Evolutionary conservation across 2,888 invertebrate species (phyloP).

Genomic region (Meloe dianella): DNA sequence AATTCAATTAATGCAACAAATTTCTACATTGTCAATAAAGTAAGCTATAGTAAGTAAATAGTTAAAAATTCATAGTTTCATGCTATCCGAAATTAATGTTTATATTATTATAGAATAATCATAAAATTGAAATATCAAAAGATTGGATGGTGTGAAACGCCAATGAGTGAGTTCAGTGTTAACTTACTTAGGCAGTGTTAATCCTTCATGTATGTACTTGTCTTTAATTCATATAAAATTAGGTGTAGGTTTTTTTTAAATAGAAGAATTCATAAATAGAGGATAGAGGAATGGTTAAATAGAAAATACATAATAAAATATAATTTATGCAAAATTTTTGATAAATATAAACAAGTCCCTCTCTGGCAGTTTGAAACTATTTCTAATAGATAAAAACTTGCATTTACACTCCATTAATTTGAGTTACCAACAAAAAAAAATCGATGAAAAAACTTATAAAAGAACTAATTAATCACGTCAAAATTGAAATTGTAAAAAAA

Average conservation of each 20-base stretch:
- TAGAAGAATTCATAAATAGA: background rate
- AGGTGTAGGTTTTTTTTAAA: background rate
- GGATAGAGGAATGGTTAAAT: constrained; percentile 3
- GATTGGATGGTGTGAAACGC: constrained; percentile 39
- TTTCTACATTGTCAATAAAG: constrained; percentile 23
- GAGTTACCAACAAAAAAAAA: too few species aligned
- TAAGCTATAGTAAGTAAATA: constrained; percentile 33
- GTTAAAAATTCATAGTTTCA: constrained; percentile 23
- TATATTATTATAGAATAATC: constrained; percentile 11
- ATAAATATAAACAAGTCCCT: constrained; percentile 12
- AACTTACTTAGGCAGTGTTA: constrained; percentile 58
- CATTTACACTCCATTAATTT: background rate
- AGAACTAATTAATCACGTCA: background rate
- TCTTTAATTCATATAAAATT: constrained; percentile 48
- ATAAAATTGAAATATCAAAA: constrained; percentile 32
- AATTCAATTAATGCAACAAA: constrained; percentile 28
- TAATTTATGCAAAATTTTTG: background rate
- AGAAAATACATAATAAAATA: background rate
- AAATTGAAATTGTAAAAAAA: background rate
- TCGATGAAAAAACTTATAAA: too few species aligned
- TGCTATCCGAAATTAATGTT: constrained; percentile 31
- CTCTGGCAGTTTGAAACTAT: constrained; percentile 6
- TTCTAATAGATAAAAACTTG: background rate
- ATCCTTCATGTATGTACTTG: constrained; percentile 53
- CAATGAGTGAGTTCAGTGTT: constrained; percentile 51